These are phyloP conservation scores for Apamea monoglypha DNA, from an alignment of 2,888 invertebrate species.

Conservation along the genomic window DNA sequence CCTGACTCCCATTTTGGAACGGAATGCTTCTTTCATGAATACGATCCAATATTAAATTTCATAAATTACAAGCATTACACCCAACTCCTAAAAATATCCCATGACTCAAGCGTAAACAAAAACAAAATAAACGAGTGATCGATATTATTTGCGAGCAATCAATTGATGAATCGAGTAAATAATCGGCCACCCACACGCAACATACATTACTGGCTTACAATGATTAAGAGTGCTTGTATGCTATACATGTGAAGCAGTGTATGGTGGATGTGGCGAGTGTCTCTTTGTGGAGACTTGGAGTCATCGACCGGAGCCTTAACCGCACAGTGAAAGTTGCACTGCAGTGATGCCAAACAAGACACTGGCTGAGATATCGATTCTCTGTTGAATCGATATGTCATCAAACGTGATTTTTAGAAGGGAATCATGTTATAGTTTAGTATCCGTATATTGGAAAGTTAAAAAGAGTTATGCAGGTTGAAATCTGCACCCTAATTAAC, in stretches of 20 bases:
- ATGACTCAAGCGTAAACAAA: slow-evolving; percentile 40
- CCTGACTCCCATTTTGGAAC: neutral
- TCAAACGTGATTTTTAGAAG: neutral
- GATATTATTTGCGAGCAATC: slow-evolving; percentile 47
- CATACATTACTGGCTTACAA: slow-evolving; percentile 44
- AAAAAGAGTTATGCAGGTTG: neutral
- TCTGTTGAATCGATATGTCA: slow-evolving; percentile 48
- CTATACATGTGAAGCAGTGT: slow-evolving; percentile 59
- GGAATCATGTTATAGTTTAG: slow-evolving; percentile 1
- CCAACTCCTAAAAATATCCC: slow-evolving; percentile 25
- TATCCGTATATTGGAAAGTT: neutral
- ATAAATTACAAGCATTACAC: slow-evolving; percentile 9
- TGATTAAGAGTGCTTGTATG: neutral
- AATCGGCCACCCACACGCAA: slow-evolving; percentile 10
- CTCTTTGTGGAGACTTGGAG: slow-evolving; percentile 42
- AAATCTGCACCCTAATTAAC: neutral
- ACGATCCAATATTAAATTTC: neutral
- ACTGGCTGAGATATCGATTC: slow-evolving; percentile 45
- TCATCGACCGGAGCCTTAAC: slow-evolving; percentile 82
- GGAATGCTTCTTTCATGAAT: neutral
- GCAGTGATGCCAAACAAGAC: slow-evolving; percentile 58
- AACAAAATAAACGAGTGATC: slow-evolving; percentile 51
- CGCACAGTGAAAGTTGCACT: slow-evolving; percentile 78
- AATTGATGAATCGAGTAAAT: slow-evolving; percentile 29
- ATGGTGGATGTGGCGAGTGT: slow-evolving; percentile 14